A percentile compares a stretch with the other conserved stretches of the same genome.
Evolutionary conservation across 2,888 invertebrate species (phyloP).

Genomic region (Dioctria linearis): DNA sequence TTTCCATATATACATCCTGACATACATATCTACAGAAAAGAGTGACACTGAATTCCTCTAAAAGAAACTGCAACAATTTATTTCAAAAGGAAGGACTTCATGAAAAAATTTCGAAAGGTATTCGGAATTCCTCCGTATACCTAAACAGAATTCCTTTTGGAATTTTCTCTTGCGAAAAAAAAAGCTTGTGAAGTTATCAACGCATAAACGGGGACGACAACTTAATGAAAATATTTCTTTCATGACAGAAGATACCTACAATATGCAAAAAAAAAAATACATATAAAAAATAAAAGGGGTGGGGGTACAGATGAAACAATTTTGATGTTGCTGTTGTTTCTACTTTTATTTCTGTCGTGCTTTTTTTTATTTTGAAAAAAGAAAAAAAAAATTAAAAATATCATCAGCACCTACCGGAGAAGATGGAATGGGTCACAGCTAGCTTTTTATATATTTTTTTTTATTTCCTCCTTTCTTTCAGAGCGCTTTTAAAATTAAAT

Average conservation of each 20-base stretch:
- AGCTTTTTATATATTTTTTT: too few species aligned
- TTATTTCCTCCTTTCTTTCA: too few species aligned
- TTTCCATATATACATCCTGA: too few species aligned
- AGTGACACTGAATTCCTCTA: background rate
- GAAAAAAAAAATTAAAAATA: background rate
- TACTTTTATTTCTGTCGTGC: too few species aligned
- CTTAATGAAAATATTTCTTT: slow-evolving; percentile 13
- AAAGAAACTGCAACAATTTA: slow-evolving; percentile 13
- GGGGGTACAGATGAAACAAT: too few species aligned
- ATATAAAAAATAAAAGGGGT: too few species aligned
- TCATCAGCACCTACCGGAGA: too few species aligned
- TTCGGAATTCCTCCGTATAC: background rate
- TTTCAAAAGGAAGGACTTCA: background rate
- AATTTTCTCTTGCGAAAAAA: background rate
- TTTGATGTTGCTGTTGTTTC: too few species aligned
- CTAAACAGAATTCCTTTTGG: background rate
- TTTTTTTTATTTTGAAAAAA: background rate
- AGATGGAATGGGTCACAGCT: too few species aligned
- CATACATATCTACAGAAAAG: background rate
- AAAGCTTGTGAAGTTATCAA: slow-evolving; percentile 13
- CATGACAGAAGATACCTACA: background rate
- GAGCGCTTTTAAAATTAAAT: slow-evolving; percentile 11
- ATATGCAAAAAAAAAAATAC: background rate
- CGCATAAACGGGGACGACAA: slow-evolving; percentile 5
- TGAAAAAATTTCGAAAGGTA: background rate